These are phyloP conservation scores for Himalopsyche anomala DNA, from an alignment of 2,888 invertebrate species.

Conservation along the genomic window DNA sequence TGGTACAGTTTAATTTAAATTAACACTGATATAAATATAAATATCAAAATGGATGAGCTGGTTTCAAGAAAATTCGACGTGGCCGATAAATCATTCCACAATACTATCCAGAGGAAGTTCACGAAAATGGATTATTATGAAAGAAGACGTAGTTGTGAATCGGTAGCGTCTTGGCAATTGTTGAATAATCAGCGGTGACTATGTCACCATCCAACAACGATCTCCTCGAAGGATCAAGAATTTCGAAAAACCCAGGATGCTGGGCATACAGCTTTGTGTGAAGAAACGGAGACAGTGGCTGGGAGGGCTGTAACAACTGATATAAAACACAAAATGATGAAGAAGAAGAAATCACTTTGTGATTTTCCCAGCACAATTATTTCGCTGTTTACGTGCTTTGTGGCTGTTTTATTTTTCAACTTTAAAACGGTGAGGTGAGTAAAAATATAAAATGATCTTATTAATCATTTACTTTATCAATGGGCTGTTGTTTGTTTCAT, in stretches of 20 bases:
- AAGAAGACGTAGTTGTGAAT: background rate
- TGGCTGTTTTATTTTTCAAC: conserved; percentile 56
- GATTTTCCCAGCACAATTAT: conserved; percentile 45
- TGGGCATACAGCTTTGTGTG: conserved; percentile 1
- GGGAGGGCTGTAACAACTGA: background rate
- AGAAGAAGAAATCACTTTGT: conserved; percentile 48
- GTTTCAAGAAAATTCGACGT: background rate
- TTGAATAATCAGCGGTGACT: conserved; percentile 17
- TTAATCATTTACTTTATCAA: too few species aligned
- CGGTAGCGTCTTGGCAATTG: conserved; percentile 9
- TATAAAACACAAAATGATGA: conserved; percentile 49
- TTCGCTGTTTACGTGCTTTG: conserved; percentile 53
- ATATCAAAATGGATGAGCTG: background rate
- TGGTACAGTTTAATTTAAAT: background rate
- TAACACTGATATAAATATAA: background rate
- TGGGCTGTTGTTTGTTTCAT: too few species aligned
- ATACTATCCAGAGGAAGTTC: background rate
- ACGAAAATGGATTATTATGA: conserved; percentile 12
- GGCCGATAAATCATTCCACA: background rate
- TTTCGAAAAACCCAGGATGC: background rate
- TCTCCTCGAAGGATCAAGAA: background rate
- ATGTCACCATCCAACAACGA: background rate
- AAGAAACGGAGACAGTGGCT: background rate
- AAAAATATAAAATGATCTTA: background rate
- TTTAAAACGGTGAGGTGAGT: conserved; percentile 61